Conservation (phyloP, 2,888 invertebrate species). For the Sceliomorpha sp. region DNA sequence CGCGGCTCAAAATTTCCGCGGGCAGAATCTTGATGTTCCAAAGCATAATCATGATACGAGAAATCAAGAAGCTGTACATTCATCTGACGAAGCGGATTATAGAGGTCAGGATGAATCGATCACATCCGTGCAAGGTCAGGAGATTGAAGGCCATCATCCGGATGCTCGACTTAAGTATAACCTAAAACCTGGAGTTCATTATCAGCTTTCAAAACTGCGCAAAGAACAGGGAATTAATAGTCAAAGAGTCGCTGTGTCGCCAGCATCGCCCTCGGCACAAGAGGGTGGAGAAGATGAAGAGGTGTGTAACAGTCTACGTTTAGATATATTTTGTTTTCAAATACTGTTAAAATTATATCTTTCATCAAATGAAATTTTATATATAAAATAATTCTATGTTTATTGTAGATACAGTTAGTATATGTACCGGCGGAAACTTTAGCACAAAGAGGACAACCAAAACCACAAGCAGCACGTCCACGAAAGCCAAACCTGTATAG, state of each 20-base stretch:
- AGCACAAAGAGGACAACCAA: constrained; percentile 81
- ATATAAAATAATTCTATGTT: constrained; percentile 7
- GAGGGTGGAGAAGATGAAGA: constrained; percentile 64
- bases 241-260: constrained; percentile 51
- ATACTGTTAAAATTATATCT: background rate
- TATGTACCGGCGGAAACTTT: constrained; percentile 91
- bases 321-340: constrained; percentile 4
- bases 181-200: constrained; percentile 55
- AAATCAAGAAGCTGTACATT: constrained; percentile 7
- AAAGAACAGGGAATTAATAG: constrained; percentile 48
- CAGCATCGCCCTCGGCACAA: constrained; percentile 40
- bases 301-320: constrained; percentile 49
- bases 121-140: constrained; percentile 26
- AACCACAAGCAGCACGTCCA: constrained; percentile 64
- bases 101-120: constrained; percentile 49
- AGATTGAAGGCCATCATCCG: constrained; percentile 18
- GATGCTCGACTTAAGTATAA: constrained; percentile 51
- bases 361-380: constrained; percentile 19
- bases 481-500: constrained; percentile 64
- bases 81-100: constrained; percentile 48
- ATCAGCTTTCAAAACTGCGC: constrained; percentile 56
- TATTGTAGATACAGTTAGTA: constrained; percentile 85
- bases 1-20: constrained; percentile 66
- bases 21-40: constrained; percentile 15
- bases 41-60: constrained; percentile 42